Evolutionary conservation across 92 coral and sea anemone genomes (phyloP).

Genomic region (Umimayanthus kanabou): DNA sequence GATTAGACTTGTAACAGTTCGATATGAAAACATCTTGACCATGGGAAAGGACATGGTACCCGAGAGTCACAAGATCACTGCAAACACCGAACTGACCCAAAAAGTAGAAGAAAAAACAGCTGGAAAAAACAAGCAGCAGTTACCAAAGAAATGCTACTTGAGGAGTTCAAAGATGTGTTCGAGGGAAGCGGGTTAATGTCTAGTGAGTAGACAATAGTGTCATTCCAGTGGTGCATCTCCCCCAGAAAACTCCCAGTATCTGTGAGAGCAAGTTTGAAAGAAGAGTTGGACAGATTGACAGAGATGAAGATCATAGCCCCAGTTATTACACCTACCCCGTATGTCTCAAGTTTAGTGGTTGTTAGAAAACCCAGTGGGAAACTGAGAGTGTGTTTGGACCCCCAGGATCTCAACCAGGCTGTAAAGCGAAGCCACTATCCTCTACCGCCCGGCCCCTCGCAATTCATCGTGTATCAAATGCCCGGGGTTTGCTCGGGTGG

Average conservation of each 20-base stretch:
- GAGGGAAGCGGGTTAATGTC: too few species aligned
- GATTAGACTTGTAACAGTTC: conserved; percentile 30
- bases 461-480: background rate
- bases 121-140: conserved; percentile 9
- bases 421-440: conserved; percentile 34
- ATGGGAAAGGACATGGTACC: conserved; percentile 8
- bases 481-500: background rate
- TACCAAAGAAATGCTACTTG: background rate
- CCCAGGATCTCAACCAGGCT: conserved; percentile 33
- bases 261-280: conserved; percentile 10
- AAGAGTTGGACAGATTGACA: conserved; percentile 9
- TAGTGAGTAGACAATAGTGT: background rate
- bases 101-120: background rate
- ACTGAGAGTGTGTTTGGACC: conserved; percentile 22
- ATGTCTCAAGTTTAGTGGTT: conserved; percentile 32
- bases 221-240: conserved; percentile 33
- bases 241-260: conserved; percentile 32
- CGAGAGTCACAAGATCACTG: background rate
- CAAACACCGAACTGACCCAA: conserved; percentile 4
- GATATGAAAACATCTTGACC: background rate
- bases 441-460: background rate
- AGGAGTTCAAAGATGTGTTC: too few species aligned
- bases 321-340: conserved; percentile 26
- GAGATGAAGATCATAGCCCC: conserved; percentile 8
- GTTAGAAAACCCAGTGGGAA: conserved; percentile 32